Evolutionary conservation across 1,140 invertebrate genomes (phyloP).

Genomic region (Drosophila nannoptera): DNA sequence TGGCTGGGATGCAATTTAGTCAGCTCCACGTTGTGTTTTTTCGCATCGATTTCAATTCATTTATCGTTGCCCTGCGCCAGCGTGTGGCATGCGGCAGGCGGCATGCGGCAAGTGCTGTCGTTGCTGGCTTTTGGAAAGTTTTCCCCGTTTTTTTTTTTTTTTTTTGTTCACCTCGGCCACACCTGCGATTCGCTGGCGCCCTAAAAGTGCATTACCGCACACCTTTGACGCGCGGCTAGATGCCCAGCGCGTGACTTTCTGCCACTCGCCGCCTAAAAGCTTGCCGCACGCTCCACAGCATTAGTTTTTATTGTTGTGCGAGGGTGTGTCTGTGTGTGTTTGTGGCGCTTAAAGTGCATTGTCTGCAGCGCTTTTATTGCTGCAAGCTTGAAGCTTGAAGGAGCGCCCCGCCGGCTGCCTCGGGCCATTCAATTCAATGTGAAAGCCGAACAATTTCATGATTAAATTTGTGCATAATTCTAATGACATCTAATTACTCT

Average conservation of each 20-base stretch:
- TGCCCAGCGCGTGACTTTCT: constrained; percentile 21
- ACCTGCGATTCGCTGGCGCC: constrained; percentile 29
- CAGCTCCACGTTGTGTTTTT: constrained; percentile 9
- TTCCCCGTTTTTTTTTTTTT: background rate
- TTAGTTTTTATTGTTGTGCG: constrained; percentile 1
- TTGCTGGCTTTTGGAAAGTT: constrained; percentile 7
- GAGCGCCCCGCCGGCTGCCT: background rate
- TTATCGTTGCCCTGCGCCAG: constrained; percentile 24
- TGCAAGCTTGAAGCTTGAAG: background rate
- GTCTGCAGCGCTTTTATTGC: constrained; percentile 62
- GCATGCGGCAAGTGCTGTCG: background rate
- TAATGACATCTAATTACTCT: no score
- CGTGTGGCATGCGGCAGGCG: background rate
- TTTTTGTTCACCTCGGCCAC: constrained; percentile 7
- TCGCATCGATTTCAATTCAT: constrained; percentile 42
- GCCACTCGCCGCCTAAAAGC: constrained; percentile 27
- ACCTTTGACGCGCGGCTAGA: constrained; percentile 27
- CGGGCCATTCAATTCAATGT: constrained; percentile 37
- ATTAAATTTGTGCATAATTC: no score
- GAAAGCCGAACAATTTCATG: constrained; percentile 1
- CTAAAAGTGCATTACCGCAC: constrained; percentile 49
- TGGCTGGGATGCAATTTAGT: constrained; percentile 20
- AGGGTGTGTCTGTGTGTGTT: constrained; percentile 6
- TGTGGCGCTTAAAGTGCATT: constrained; percentile 61
- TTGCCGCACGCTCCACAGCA: constrained; percentile 32